A percentile compares a stretch with the other conserved stretches of the same genome.
These are phyloP conservation scores for Prorops nasuta DNA, from an alignment of 1,140 invertebrate genomes.

Conservation along the genomic window DNA sequence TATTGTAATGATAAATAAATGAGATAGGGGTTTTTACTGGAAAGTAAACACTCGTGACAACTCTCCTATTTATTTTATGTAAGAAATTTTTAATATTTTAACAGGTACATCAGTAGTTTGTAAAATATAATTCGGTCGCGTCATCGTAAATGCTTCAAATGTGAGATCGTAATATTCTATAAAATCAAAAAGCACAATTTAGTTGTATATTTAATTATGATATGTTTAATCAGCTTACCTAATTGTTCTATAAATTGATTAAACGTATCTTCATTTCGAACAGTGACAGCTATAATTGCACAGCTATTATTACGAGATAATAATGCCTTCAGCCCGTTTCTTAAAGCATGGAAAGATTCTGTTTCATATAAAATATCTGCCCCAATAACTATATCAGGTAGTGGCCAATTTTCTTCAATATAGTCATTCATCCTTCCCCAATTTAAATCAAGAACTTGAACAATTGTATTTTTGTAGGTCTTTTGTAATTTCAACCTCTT, in stretches of 20 bases:
- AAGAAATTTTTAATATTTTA: constrained; percentile 36
- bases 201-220: background rate
- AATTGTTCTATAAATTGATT: constrained; percentile 46
- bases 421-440: constrained; percentile 55
- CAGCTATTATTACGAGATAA: constrained; percentile 31
- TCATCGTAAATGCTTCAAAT: constrained; percentile 27
- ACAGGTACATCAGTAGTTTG: constrained; percentile 28
- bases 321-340: constrained; percentile 45
- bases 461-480: constrained; percentile 19
- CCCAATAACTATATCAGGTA: constrained; percentile 55
- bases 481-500: constrained; percentile 1
- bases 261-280: constrained; percentile 56
- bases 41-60: too few species aligned
- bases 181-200: too few species aligned
- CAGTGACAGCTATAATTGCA: constrained; percentile 54
- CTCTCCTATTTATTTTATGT: too few species aligned
- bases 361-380: constrained; percentile 60
- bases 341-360: constrained; percentile 46
- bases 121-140: constrained; percentile 26
- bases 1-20: constrained; percentile 10
- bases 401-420: constrained; percentile 17
- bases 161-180: too few species aligned
- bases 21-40: too few species aligned
- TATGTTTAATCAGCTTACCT: constrained; percentile 31
- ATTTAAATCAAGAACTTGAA: constrained; percentile 49